phyloP scores from a whole-genome alignment of 1,140 invertebrate species.

The Bombus waltoni region DNA sequence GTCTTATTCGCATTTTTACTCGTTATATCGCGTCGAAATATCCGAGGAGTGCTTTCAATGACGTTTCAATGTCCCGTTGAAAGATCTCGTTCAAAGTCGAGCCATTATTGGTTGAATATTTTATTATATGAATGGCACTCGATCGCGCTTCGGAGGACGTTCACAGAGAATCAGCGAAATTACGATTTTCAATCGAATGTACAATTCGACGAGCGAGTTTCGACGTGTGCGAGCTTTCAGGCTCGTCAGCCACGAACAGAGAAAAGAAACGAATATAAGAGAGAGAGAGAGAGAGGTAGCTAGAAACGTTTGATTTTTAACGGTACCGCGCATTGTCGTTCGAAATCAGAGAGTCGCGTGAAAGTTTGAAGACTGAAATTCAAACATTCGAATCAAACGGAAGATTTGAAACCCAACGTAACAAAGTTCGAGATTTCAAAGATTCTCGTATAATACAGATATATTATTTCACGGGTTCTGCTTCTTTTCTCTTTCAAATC shows the following conservation, averaged over 20 bases:
- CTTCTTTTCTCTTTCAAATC: background rate
- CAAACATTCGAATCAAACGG: background rate
- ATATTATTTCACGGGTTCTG: background rate
- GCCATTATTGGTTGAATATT: slow-evolving; percentile 58
- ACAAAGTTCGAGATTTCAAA: background rate
- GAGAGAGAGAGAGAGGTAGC: background rate
- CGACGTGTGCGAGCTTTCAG: background rate
- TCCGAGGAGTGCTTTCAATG: slow-evolving; percentile 48
- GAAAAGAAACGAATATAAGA: background rate
- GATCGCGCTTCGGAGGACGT: background rate
- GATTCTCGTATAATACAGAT: background rate
- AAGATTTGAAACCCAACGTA: background rate
- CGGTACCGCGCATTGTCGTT: too few species aligned
- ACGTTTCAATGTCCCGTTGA: slow-evolving; percentile 44
- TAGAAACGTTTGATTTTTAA: background rate
- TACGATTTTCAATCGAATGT: background rate
- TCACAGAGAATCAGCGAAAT: background rate
- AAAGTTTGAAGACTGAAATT: background rate
- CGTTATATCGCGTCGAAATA: background rate
- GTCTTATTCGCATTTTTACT: background rate
- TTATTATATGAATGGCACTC: slow-evolving; percentile 48
- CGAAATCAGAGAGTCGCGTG: background rate
- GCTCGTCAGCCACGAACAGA: background rate
- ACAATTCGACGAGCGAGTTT: background rate
- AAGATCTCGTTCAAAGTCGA: slow-evolving; percentile 35